A percentile compares a stretch with the other conserved stretches of the same genome.
Evolutionary conservation across 2,888 invertebrate genomes (phyloP).

Genomic region (Phania funesta): DNA sequence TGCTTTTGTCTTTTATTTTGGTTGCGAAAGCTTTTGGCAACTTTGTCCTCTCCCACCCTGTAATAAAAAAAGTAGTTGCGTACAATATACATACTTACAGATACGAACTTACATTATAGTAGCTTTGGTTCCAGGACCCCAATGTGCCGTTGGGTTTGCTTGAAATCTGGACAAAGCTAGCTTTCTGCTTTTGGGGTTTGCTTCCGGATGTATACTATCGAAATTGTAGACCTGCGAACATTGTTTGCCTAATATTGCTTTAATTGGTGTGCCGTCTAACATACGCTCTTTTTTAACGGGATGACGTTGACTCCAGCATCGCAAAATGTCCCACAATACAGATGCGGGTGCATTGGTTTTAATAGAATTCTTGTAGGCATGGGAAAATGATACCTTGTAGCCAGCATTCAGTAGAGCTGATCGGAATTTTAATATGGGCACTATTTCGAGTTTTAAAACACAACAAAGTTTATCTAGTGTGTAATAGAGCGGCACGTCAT

Average conservation of each 20-base stretch:
- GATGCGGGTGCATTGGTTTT: slow-evolving; percentile 95
- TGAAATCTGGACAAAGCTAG: slow-evolving; percentile 90
- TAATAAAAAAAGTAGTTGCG: slow-evolving; percentile 62
- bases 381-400: slow-evolving; percentile 94
- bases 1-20: slow-evolving; percentile 84
- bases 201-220: slow-evolving; percentile 82
- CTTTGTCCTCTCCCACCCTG: slow-evolving; percentile 84
- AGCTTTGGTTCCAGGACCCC: slow-evolving; percentile 95
- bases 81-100: background rate
- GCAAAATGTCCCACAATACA: slow-evolving; percentile 95
- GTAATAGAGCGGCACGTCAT: slow-evolving; percentile 93
- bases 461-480: slow-evolving; percentile 89
- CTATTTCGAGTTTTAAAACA: slow-evolving; percentile 86
- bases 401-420: slow-evolving; percentile 95
- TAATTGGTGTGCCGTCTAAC: slow-evolving; percentile 77
- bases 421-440: slow-evolving; percentile 86
- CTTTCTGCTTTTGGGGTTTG: slow-evolving; percentile 90
- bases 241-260: slow-evolving; percentile 82
- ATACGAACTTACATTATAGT: slow-evolving; percentile 85
- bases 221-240: slow-evolving; percentile 81
- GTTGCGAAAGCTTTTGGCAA: slow-evolving; percentile 84
- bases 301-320: slow-evolving; percentile 88
- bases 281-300: slow-evolving; percentile 85
- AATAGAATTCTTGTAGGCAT: slow-evolving; percentile 91
- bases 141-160: slow-evolving; percentile 90